Evolutionary conservation across 2,113 vertebrate genomes (phyloP).

Genomic region (Rallus limicola): DNA sequence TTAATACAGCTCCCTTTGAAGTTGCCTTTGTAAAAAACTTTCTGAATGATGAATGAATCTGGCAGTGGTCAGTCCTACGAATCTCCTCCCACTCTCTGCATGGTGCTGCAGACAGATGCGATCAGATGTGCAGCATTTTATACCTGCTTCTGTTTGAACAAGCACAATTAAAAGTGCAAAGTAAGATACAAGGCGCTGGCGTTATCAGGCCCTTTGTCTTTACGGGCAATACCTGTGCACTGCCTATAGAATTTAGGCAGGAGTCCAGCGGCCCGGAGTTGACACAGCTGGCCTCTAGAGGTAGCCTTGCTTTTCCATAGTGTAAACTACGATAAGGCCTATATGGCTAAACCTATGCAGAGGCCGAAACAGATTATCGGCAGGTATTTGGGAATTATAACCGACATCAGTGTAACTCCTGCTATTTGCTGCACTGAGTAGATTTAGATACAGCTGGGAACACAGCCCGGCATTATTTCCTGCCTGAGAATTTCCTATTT

Average conservation of each 20-base stretch:
- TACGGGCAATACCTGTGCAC: background rate
- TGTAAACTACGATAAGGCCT: background rate
- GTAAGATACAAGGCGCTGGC: background rate
- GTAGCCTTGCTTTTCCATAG: background rate
- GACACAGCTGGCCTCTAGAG: conserved; percentile 36
- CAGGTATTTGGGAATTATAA: background rate
- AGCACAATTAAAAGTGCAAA: background rate
- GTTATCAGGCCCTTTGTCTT: background rate
- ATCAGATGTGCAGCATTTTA: background rate
- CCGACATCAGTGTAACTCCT: background rate
- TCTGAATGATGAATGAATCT: background rate
- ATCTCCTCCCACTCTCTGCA: background rate
- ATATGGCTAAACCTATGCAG: background rate
- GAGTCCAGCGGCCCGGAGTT: background rate
- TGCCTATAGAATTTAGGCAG: background rate
- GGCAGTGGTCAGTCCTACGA: background rate
- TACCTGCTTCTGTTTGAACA: background rate
- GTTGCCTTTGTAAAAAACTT: background rate
- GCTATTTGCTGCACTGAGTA: background rate
- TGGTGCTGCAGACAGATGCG: background rate
- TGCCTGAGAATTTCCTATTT: background rate
- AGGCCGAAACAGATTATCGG: background rate
- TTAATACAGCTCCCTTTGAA: background rate
- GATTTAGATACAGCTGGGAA: background rate
- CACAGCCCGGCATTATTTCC: background rate